These are phyloP conservation scores for Tychaedon coryphoeus DNA, from an alignment of 2,113 vertebrate genomes.

Conservation along the genomic window DNA sequence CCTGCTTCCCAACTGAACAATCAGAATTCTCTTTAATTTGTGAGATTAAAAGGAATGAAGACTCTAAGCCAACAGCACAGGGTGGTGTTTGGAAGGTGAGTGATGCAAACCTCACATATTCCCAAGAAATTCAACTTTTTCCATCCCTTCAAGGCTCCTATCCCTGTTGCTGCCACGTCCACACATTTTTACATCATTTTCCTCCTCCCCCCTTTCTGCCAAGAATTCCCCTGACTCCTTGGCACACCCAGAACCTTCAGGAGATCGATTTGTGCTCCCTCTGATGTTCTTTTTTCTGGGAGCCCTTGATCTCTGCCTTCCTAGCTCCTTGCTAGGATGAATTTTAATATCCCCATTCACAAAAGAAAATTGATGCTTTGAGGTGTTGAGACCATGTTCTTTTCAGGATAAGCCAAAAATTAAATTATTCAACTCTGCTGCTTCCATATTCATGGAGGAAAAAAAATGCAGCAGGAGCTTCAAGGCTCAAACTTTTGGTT, in stretches of 20 bases:
- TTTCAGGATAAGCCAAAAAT: neutral
- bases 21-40: neutral
- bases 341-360: neutral
- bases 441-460: neutral
- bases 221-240: neutral
- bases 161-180: neutral
- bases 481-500: neutral
- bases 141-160: neutral
- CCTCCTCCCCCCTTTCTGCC: neutral
- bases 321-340: neutral
- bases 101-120: neutral
- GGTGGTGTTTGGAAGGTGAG: neutral
- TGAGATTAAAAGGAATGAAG: too few relatives aligned
- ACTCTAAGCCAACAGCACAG: neutral
- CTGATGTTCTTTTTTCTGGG: too few relatives aligned
- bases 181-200: neutral
- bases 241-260: neutral
- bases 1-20: neutral
- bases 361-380: neutral
- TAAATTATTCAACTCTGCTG: neutral
- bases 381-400: neutral
- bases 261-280: neutral
- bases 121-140: neutral
- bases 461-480: neutral
- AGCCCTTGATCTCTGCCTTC: neutral